phyloP scores from a whole-genome alignment of 92 coral and sea anemone genomes.

The Heteractis magnifica region DNA sequence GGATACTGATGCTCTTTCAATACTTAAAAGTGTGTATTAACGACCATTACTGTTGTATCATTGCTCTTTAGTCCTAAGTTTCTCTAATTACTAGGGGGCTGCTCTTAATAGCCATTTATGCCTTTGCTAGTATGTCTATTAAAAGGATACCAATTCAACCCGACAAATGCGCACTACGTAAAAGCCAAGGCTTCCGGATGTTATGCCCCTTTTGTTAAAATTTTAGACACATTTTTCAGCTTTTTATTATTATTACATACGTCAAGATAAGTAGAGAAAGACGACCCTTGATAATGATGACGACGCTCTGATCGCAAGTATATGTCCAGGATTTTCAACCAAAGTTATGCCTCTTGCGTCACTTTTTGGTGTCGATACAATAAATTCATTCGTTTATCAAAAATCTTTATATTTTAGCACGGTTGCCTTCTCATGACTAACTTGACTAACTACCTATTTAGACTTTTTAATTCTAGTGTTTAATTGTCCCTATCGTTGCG shows the following conservation, averaged over 20 bases:
- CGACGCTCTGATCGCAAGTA: too few species aligned
- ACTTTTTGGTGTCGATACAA: too few species aligned
- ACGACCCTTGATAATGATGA: too few species aligned
- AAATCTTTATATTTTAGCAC: too few species aligned
- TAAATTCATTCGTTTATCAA: too few species aligned
- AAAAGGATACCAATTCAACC: background rate
- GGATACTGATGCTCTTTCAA: conserved; percentile 1
- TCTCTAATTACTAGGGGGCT: background rate
- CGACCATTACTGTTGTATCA: background rate
- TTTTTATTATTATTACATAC: background rate
- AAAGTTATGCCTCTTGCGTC: too few species aligned
- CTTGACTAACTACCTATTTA: too few species aligned
- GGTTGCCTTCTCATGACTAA: too few species aligned
- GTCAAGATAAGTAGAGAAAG: background rate
- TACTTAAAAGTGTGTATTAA: background rate
- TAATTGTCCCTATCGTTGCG: background rate
- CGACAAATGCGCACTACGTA: background rate
- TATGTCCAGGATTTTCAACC: too few species aligned
- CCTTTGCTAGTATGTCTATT: background rate
- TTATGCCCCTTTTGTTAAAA: background rate
- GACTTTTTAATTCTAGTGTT: too few species aligned
- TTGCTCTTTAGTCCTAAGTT: background rate
- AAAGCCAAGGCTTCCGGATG: background rate
- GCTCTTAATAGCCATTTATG: background rate
- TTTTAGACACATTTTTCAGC: background rate